Conservation (phyloP, 2,888 invertebrate genomes). For the Folsomia manolachei region DNA sequence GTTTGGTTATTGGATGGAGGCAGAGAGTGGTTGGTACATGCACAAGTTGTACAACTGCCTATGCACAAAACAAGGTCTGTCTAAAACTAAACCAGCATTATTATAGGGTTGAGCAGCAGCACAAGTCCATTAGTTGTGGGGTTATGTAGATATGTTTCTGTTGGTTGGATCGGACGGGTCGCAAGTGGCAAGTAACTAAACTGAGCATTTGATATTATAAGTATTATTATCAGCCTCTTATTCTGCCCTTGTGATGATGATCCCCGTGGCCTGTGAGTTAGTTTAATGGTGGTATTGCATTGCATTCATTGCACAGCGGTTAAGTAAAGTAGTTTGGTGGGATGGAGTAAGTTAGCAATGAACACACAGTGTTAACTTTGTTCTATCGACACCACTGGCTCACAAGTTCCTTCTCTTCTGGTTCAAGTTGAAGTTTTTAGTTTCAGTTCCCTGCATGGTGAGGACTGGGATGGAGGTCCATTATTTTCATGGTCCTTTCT, state of each 20-base stretch:
- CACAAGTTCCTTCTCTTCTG: slow-evolving; percentile 11
- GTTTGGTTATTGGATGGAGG: slow-evolving; percentile 15
- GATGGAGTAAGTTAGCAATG: slow-evolving; percentile 5
- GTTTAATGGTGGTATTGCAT: slow-evolving; percentile 27
- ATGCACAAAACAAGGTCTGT: slow-evolving; percentile 7
- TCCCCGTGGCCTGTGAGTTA: slow-evolving; percentile 41
- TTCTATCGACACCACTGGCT: slow-evolving; percentile 23
- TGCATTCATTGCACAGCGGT: neutral
- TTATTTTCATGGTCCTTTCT: no score
- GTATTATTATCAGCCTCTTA: slow-evolving; percentile 18
- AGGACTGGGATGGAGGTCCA: slow-evolving; percentile 14
- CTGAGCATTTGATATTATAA: slow-evolving; percentile 16
- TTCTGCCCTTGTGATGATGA: no score
- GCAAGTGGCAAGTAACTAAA: no score
- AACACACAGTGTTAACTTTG: slow-evolving; percentile 26
- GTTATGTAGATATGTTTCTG: no score
- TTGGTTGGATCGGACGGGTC: no score
- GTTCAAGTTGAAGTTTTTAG: slow-evolving; percentile 23
- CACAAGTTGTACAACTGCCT: slow-evolving; percentile 11
- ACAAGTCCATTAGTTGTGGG: slow-evolving; percentile 16
- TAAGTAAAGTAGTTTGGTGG: no score
- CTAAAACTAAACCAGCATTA: slow-evolving; percentile 15
- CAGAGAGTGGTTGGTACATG: slow-evolving; percentile 14
- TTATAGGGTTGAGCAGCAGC: slow-evolving; percentile 17
- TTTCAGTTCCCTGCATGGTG: slow-evolving; percentile 15